These are phyloP conservation scores for Saccopteryx bilineata DNA, from an alignment of 2,113 vertebrate species.

Conservation along the genomic window DNA sequence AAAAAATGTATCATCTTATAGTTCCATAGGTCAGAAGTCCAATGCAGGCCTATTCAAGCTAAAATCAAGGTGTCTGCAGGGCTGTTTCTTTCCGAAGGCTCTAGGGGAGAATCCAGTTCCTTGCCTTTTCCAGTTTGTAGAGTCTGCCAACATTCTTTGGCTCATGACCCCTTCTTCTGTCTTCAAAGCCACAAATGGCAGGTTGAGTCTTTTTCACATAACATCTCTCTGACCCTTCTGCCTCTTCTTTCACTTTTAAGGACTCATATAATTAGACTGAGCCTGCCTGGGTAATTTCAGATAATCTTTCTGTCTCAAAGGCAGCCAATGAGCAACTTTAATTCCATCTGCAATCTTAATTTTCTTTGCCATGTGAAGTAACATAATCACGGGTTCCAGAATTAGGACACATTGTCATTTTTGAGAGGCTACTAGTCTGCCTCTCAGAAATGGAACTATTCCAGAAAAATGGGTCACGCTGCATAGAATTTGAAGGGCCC, in stretches of 20 bases:
- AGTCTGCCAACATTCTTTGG: not conserved
- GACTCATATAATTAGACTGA: not conserved
- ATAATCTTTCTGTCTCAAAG: not conserved
- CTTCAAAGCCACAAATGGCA: conserved; percentile 7
- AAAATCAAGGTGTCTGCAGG: not conserved
- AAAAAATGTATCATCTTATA: not conserved
- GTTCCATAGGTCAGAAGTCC: not conserved
- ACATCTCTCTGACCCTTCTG: not conserved
- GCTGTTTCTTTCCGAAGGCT: not conserved
- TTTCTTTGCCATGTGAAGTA: not conserved
- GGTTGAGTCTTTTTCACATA: not conserved
- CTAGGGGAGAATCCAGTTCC: not conserved
- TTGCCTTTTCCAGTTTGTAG: not conserved
- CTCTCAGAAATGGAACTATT: not conserved
- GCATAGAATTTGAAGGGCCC: conserved; percentile 74
- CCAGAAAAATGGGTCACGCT: conserved; percentile 65
- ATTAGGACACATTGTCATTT: not conserved
- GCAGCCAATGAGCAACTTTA: not conserved
- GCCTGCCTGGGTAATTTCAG: not conserved
- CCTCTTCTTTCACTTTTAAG: not conserved
- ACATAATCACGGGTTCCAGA: not conserved
- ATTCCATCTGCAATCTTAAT: not conserved
- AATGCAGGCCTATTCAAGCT: not conserved
- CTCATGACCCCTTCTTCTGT: not conserved
- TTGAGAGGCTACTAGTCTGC: not conserved